These are phyloP conservation scores for Hedychridium roseum DNA, from an alignment of 2,888 invertebrate genomes.

Conservation along the genomic window DNA sequence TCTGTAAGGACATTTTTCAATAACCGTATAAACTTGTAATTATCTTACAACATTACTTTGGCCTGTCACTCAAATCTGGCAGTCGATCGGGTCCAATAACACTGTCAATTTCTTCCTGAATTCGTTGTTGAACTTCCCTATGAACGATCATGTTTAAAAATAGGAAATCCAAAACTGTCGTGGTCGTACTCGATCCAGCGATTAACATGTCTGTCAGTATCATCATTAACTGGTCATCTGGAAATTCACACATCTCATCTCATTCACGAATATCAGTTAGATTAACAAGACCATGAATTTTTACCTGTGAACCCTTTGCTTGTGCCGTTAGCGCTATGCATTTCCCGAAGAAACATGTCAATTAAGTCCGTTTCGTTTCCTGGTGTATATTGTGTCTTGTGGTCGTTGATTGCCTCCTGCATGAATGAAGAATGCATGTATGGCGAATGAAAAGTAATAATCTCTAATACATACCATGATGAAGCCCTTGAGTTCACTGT, in stretches of 20 bases:
- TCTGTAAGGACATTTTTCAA: slow-evolving; percentile 42
- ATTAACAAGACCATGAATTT: background rate
- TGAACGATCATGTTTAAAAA: slow-evolving; percentile 69
- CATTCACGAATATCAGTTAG: background rate
- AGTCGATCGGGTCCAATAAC: slow-evolving; percentile 62
- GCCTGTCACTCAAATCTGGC: slow-evolving; percentile 64
- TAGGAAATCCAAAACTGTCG: slow-evolving; percentile 70
- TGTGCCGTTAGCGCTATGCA: slow-evolving; percentile 60
- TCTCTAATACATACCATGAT: slow-evolving; percentile 65
- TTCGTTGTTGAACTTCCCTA: slow-evolving; percentile 68
- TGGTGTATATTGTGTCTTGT: slow-evolving; percentile 64
- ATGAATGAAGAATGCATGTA: background rate
- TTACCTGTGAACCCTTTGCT: slow-evolving; percentile 38
- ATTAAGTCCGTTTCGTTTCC: slow-evolving; percentile 69
- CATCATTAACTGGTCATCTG: slow-evolving; percentile 72
- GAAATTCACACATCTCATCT: slow-evolving; percentile 50
- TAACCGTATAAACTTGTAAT: background rate
- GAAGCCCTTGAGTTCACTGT: slow-evolving; percentile 66
- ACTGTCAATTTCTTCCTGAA: slow-evolving; percentile 67
- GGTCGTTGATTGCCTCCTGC: slow-evolving; percentile 68
- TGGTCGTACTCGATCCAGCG: slow-evolving; percentile 73
- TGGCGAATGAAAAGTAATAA: no score
- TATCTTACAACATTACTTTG: slow-evolving; percentile 57
- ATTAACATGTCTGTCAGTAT: slow-evolving; percentile 74
- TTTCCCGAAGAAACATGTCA: slow-evolving; percentile 71